A percentile compares a stretch with the other conserved stretches of the same genome.
phyloP scores from a whole-genome alignment of 1,140 invertebrate genomes.

The Steinernema khuongi region DNA sequence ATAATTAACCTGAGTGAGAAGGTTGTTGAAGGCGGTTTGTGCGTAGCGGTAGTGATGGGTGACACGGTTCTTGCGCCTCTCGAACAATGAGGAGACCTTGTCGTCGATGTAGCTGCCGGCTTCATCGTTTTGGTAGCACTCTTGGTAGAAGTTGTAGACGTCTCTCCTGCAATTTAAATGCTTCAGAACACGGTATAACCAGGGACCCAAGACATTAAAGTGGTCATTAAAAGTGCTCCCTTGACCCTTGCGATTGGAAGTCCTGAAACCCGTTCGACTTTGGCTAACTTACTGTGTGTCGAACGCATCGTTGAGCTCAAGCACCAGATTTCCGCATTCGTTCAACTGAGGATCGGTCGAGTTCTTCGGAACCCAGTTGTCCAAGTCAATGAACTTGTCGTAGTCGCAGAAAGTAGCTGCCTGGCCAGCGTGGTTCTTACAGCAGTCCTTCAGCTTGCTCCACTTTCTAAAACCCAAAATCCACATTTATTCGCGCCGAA shows the following conservation, averaged over 20 bases:
- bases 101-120: neutral
- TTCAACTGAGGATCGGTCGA: constrained; percentile 9
- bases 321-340: constrained; percentile 25
- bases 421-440: constrained; percentile 11
- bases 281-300: too few relatives aligned
- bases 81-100: neutral
- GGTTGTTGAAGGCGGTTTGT: neutral
- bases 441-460: constrained; percentile 24
- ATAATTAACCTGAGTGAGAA: constrained; percentile 50
- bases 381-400: constrained; percentile 32
- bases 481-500: too few relatives aligned
- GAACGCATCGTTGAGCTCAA: constrained; percentile 31
- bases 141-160: constrained; percentile 36
- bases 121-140: constrained; percentile 28
- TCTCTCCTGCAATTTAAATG: constrained; percentile 18
- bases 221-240: neutral
- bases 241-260: neutral
- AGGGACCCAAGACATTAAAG: constrained; percentile 11
- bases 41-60: neutral
- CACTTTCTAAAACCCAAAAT: constrained; percentile 24
- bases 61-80: neutral
- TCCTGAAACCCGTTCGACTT: neutral
- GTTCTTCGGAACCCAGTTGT: constrained; percentile 18
- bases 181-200: neutral
- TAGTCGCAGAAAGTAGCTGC: constrained; percentile 32